A percentile compares a stretch with the other conserved stretches of the same genome.
These are phyloP conservation scores for Chloroceryle aenea DNA, from an alignment of 2,113 vertebrate species.

Conservation along the genomic window DNA sequence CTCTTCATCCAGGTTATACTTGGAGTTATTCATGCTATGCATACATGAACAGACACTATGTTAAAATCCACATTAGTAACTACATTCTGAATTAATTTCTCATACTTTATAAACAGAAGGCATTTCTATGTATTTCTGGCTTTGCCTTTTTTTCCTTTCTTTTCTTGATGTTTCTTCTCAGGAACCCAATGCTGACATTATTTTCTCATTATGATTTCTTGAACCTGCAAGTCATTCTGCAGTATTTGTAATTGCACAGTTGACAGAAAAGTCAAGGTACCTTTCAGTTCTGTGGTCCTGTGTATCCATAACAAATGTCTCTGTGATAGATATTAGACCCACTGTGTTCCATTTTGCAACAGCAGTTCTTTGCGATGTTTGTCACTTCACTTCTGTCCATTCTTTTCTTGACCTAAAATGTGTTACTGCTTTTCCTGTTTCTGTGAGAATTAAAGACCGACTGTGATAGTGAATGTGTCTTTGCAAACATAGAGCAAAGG, in stretches of 20 bases:
- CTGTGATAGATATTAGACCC: not conserved
- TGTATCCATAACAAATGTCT: not conserved
- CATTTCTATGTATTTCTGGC: not conserved
- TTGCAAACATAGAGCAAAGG: not conserved
- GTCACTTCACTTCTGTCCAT: not conserved
- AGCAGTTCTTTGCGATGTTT: not conserved
- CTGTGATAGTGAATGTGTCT: not conserved
- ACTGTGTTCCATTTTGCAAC: not conserved
- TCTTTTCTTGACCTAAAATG: not conserved
- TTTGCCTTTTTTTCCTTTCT: not conserved
- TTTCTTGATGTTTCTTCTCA: not conserved
- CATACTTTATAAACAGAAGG: not conserved
- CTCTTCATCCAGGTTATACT: slow-evolving; percentile 37
- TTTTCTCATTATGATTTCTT: not conserved
- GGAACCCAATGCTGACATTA: not conserved
- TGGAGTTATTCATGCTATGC: slow-evolving; percentile 27
- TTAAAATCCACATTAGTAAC: slow-evolving; percentile 59
- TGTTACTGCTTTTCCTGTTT: not conserved
- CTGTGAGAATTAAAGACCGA: not conserved
- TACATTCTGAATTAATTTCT: slow-evolving; percentile 44
- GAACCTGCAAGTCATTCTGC: not conserved
- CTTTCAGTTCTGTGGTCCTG: not conserved
- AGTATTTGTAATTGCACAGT: not conserved
- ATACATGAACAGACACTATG: slow-evolving; percentile 30
- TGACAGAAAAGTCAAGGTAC: not conserved